Percentiles rank a stretch among this genome's conserved stretches.
These are phyloP conservation scores for Drosophila mercatorum DNA, from an alignment of 2,888 invertebrate species.

Conservation along the genomic window DNA sequence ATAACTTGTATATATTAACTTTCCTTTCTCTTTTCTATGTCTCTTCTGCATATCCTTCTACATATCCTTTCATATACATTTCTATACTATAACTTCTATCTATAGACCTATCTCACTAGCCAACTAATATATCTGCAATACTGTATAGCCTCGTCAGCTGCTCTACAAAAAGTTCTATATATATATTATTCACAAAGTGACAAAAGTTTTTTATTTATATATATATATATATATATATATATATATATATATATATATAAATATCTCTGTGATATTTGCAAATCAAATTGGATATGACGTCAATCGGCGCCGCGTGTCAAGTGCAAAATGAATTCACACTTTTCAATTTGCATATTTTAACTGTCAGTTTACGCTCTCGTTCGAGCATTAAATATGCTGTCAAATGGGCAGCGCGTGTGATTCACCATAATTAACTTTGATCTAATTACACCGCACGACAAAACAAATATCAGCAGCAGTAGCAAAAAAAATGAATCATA, in stretches of 20 bases:
- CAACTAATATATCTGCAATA: neutral
- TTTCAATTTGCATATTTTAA: constrained; percentile 5
- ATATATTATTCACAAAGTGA: too few relatives aligned
- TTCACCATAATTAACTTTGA: constrained; percentile 28
- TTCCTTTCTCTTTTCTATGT: too few relatives aligned
- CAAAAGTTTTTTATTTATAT: too few relatives aligned
- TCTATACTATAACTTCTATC: neutral
- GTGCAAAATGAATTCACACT: constrained; percentile 3
- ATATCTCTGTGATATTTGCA: neutral
- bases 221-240: too few relatives aligned
- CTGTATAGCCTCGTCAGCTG: neutral
- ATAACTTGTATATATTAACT: too few relatives aligned
- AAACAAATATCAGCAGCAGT: neutral
- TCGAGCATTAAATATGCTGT: constrained; percentile 7
- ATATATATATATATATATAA: too few relatives aligned
- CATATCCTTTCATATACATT: too few relatives aligned
- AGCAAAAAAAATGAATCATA: neutral
- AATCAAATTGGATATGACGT: constrained; percentile 2
- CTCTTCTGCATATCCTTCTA: too few relatives aligned
- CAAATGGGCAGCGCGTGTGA: constrained; percentile 19
- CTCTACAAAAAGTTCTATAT: neutral
- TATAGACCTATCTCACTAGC: neutral
- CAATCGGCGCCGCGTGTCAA: neutral
- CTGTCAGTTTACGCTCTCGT: neutral
- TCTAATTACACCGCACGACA: constrained; percentile 28